A percentile compares a stretch with the other conserved stretches of the same genome.
Conservation (phyloP, 92 coral and sea anemone genomes). For the Hydrozoanthus gracilis region DNA sequence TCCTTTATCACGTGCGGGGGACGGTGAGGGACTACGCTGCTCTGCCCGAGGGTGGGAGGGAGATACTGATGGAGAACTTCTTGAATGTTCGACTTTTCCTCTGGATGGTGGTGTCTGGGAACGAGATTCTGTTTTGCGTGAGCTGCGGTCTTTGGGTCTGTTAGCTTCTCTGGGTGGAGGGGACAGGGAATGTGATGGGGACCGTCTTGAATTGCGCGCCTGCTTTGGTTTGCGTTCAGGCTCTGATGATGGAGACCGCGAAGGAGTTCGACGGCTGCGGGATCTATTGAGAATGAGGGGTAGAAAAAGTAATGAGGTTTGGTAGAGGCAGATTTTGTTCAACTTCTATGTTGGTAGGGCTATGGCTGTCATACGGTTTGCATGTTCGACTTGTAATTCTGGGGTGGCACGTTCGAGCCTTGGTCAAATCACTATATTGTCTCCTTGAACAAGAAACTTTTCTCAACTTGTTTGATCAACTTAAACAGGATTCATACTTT, state of each 20-base stretch:
- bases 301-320: background rate
- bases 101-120: slow-evolving; percentile 59
- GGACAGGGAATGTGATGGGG: slow-evolving; percentile 44
- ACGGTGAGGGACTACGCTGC: slow-evolving; percentile 37
- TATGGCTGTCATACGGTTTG: no score
- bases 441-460: no score
- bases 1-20: slow-evolving; percentile 62
- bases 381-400: no score
- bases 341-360: no score
- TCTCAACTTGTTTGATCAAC: no score
- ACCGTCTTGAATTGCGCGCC: slow-evolving; percentile 49
- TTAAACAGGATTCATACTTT: no score
- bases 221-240: slow-evolving; percentile 28
- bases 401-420: no score
- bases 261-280: slow-evolving; percentile 50
- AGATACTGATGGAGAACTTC: slow-evolving; percentile 43
- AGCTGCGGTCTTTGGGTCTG: slow-evolving; percentile 46
- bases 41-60: slow-evolving; percentile 47
- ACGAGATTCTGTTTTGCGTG: slow-evolving; percentile 57
- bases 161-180: slow-evolving; percentile 12
- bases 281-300: background rate
- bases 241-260: slow-evolving; percentile 60
- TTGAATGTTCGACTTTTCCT: slow-evolving; percentile 31
- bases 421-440: no score
- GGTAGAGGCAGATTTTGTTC: background rate